These are phyloP conservation scores for Myodes glareolus DNA, from an alignment of 2,113 vertebrate species.

Conservation along the genomic window DNA sequence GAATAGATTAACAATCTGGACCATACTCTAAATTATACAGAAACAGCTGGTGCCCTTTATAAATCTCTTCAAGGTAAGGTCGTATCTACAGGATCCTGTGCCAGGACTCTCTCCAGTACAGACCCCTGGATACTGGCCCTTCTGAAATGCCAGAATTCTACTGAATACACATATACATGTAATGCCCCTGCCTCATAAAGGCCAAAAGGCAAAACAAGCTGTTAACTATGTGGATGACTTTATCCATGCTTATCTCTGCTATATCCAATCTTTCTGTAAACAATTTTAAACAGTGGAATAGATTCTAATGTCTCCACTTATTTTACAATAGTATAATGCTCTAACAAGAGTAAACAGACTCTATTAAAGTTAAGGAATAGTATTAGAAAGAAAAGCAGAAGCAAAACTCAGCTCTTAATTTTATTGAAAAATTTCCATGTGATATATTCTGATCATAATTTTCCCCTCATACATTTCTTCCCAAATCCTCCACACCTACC, in stretches of 20 bases:
- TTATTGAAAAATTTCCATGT: not conserved
- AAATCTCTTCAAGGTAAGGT: not conserved
- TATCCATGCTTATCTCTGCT: not conserved
- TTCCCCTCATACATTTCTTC: not conserved
- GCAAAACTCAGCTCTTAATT: slow-evolving; percentile 64
- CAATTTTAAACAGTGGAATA: not conserved
- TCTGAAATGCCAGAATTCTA: not conserved
- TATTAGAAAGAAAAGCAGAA: slow-evolving; percentile 55
- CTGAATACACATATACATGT: not conserved
- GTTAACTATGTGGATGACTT: not conserved
- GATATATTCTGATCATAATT: not conserved
- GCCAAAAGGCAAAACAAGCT: not conserved
- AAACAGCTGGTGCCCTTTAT: slow-evolving; percentile 70
- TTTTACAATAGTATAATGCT: slow-evolving; percentile 32
- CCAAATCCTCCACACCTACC: not conserved
- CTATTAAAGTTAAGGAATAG: slow-evolving; percentile 47
- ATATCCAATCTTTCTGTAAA: not conserved
- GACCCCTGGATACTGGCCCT: not conserved
- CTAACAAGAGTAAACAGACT: not conserved
- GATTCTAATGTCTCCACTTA: slow-evolving; percentile 38
- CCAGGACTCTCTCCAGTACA: slow-evolving; percentile 27
- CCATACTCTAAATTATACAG: slow-evolving; percentile 10
- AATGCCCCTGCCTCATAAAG: not conserved
- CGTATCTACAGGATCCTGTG: not conserved
- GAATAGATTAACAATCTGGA: slow-evolving; percentile 41